phyloP scores from a whole-genome alignment of 2,797 vertebrate genomes.

The Gobionotothen gibberifrons region DNA sequence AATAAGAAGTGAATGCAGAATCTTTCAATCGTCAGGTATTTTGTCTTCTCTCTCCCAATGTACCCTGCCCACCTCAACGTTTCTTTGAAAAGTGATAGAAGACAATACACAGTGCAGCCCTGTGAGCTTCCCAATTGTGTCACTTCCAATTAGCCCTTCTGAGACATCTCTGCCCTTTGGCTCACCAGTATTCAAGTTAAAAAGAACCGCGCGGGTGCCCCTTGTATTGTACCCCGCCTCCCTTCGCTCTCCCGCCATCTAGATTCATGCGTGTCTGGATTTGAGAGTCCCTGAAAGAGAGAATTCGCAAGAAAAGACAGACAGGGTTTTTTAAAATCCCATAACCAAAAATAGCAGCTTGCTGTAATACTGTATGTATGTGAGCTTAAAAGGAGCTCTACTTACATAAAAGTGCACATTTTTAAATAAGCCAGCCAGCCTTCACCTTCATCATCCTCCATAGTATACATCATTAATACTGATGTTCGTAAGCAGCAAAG shows the following conservation, averaged over 20 bases:
- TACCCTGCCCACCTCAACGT: conserved; percentile 28
- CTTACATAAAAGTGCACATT: conserved; percentile 70
- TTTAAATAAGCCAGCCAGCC: conserved; percentile 61
- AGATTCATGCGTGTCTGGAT: conserved; percentile 58
- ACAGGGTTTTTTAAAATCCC: conserved; percentile 71
- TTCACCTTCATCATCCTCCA: conserved; percentile 71
- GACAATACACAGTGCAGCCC: conserved; percentile 53
- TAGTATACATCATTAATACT: conserved; percentile 76
- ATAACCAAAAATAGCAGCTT: conserved; percentile 71
- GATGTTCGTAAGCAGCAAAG: conserved; percentile 74
- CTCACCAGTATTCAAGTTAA: conserved; percentile 54
- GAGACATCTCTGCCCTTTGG: conserved; percentile 71
- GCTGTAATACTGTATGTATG: conserved; percentile 50
- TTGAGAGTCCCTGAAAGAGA: conserved; percentile 51
- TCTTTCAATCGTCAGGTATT: conserved; percentile 55
- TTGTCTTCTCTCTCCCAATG: conserved; percentile 17
- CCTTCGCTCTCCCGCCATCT: conserved; percentile 38
- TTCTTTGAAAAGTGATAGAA: conserved; percentile 48
- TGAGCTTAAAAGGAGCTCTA: conserved; percentile 63
- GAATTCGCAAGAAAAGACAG: conserved; percentile 54
- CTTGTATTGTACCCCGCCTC: conserved; percentile 37
- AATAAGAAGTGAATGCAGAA: conserved; percentile 48
- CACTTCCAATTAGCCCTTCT: conserved; percentile 76
- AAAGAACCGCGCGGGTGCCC: conserved; percentile 49
- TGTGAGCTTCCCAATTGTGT: conserved; percentile 64